Evolutionary conservation across 2,888 invertebrate species (phyloP).

Genomic region (Pseudeuparius sepicola): DNA sequence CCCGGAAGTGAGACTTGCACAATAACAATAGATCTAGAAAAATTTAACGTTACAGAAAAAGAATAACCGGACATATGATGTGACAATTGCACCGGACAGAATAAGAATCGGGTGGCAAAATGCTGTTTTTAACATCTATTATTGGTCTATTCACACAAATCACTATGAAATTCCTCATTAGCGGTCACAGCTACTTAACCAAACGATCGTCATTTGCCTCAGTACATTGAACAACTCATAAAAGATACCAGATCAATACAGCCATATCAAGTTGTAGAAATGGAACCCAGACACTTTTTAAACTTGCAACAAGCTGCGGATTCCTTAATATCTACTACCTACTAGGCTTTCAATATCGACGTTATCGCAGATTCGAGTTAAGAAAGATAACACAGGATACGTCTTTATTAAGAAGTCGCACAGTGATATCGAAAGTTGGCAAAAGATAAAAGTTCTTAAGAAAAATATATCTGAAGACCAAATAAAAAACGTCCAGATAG

Average conservation of each 20-base stretch:
- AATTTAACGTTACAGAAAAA: slow-evolving; percentile 11
- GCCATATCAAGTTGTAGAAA: slow-evolving; percentile 11
- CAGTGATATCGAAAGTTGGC: slow-evolving; percentile 1
- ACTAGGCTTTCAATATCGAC: too few species aligned
- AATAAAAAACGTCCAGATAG: slow-evolving; percentile 8
- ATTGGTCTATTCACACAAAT: slow-evolving; percentile 15
- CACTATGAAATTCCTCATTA: slow-evolving; percentile 9
- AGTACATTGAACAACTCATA: slow-evolving; percentile 10
- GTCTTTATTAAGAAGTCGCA: too few species aligned
- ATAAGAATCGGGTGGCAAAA: slow-evolving; percentile 13
- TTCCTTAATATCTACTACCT: slow-evolving; percentile 12
- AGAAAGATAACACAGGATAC: slow-evolving; percentile 11
- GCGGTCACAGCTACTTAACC: slow-evolving; percentile 15
- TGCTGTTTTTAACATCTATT: slow-evolving; percentile 14
- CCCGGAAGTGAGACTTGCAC: slow-evolving; percentile 1
- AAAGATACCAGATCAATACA: slow-evolving; percentile 12
- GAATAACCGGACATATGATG: slow-evolving; percentile 14
- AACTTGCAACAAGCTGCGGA: slow-evolving; percentile 10
- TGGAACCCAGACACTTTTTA: slow-evolving; percentile 10
- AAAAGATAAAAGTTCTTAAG: slow-evolving; percentile 4
- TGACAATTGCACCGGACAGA: slow-evolving; percentile 14
- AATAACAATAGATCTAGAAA: slow-evolving; percentile 3
- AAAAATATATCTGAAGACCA: slow-evolving; percentile 4
- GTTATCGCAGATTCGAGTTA: slow-evolving; percentile 11
- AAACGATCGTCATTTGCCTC: slow-evolving; percentile 13